A percentile compares a stretch with the other conserved stretches of the same genome.
These are phyloP conservation scores for Pantelozetes paolii DNA, from an alignment of 2,888 invertebrate genomes.

Conservation along the genomic window DNA sequence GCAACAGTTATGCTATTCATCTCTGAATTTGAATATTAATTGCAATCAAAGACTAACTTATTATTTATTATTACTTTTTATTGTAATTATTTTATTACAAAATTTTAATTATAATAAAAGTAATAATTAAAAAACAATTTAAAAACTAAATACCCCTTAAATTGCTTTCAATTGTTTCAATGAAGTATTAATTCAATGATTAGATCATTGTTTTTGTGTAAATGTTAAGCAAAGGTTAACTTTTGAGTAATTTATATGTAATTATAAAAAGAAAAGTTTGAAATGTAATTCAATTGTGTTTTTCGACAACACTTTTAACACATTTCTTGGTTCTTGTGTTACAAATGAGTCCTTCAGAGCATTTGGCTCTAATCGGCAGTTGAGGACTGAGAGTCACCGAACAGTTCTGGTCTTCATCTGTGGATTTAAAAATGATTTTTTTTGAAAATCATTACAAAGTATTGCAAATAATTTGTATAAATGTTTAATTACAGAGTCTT, in stretches of 20 bases:
- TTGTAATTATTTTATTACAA: neutral
- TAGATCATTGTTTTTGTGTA: neutral
- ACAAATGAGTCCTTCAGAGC: constrained; percentile 18
- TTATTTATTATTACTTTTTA: constrained; percentile 33
- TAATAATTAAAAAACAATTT: neutral
- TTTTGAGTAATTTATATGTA: neutral
- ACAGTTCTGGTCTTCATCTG: constrained; percentile 27
- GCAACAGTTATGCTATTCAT: constrained; percentile 41
- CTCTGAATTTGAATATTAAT: constrained; percentile 40
- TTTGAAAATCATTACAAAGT: neutral
- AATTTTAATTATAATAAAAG: constrained; percentile 2
- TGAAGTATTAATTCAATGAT: neutral
- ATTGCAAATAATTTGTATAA: neutral
- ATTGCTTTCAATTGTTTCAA: neutral
- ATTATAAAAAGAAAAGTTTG: neutral
- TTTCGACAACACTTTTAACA: neutral
- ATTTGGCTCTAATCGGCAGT: constrained; percentile 1
- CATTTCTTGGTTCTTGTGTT: neutral
- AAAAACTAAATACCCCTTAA: constrained; percentile 1
- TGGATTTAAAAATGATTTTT: neutral
- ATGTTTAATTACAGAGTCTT: neutral
- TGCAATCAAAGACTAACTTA: constrained; percentile 14
- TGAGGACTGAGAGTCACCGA: constrained; percentile 16
- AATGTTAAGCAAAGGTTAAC: neutral
- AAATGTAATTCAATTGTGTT: neutral